Evolutionary conservation across 1,140 invertebrate species (phyloP).

Genomic region (Pissodes strobi): DNA sequence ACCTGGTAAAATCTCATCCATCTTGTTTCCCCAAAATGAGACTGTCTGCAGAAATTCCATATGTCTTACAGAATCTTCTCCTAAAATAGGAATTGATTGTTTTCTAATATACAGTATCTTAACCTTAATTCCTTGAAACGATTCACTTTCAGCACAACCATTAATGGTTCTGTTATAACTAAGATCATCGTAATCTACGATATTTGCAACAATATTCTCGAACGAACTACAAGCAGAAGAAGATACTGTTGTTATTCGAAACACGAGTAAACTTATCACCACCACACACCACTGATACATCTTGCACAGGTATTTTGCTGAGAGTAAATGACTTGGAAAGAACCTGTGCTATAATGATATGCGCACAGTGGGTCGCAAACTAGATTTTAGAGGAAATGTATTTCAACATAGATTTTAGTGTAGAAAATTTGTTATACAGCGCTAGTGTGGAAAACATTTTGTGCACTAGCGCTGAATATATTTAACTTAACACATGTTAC

Average conservation of each 20-base stretch:
- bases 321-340: too few relatives aligned
- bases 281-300: not conserved
- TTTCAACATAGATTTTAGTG: too few relatives aligned
- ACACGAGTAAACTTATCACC: not conserved
- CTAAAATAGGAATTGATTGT: conserved; percentile 26
- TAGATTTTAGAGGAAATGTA: too few relatives aligned
- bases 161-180: conserved; percentile 3
- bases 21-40: conserved; percentile 23
- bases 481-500: too few relatives aligned
- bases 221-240: not conserved
- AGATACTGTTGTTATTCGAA: not conserved
- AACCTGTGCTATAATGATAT: too few relatives aligned
- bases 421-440: too few relatives aligned
- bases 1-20: conserved; percentile 14
- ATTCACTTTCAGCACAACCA: conserved; percentile 31
- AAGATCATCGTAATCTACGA: not conserved
- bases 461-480: too few relatives aligned
- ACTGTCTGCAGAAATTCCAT: conserved; percentile 13
- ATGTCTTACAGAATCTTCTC: conserved; percentile 32
- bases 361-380: too few relatives aligned
- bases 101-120: conserved; percentile 17
- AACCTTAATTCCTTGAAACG: conserved; percentile 17
- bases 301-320: too few relatives aligned
- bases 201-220: not conserved
- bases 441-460: too few relatives aligned